Evolutionary conservation across 2,113 vertebrate species (phyloP).

Genomic region (Serinus canaria): DNA sequence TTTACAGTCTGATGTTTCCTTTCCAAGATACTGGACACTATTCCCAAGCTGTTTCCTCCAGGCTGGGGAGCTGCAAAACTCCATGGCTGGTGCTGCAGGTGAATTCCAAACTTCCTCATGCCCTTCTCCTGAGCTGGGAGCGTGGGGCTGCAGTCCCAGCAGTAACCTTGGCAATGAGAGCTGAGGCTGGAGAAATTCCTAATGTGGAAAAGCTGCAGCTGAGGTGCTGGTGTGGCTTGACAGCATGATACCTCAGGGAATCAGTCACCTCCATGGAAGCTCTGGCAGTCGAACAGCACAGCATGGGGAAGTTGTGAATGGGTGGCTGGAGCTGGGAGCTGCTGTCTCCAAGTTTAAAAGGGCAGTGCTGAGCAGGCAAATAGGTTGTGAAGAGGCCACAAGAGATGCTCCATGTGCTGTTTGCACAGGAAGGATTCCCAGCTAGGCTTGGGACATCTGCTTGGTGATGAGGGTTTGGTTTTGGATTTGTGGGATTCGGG

Average conservation of each 20-base stretch:
- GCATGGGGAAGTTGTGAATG: background rate
- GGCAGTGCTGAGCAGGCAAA: background rate
- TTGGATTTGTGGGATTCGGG: background rate
- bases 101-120: rapidly evolving
- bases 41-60: background rate
- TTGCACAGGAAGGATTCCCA: background rate
- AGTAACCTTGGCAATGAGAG: background rate
- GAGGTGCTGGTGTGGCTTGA: background rate
- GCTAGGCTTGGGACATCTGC: background rate
- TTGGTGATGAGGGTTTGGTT: background rate
- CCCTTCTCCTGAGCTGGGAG: background rate
- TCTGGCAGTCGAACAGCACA: rapidly evolving
- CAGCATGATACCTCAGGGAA: background rate
- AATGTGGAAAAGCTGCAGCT: background rate
- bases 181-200: background rate
- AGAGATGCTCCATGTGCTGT: background rate
- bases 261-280: background rate
- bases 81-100: rapidly evolving
- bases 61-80: background rate
- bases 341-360: background rate
- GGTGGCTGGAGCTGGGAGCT: background rate
- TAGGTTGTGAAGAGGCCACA: background rate
- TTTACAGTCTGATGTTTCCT: background rate
- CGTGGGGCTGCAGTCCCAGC: background rate
- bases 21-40: background rate